These are phyloP conservation scores for Serrognathus titanus DNA, from an alignment of 2,888 invertebrate genomes.

Conservation along the genomic window DNA sequence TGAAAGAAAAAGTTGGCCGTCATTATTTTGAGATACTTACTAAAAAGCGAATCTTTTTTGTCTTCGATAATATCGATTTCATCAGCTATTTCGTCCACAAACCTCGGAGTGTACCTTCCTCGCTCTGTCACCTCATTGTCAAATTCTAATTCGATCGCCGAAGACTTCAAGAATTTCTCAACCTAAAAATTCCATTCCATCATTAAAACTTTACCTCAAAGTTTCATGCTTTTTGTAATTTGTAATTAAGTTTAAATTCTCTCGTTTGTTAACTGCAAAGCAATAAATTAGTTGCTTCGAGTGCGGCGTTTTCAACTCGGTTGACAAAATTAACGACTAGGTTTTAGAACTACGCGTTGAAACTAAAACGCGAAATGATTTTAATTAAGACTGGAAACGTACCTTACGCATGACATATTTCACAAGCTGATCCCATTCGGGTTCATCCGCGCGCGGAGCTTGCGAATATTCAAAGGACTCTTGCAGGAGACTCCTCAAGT, in stretches of 20 bases:
- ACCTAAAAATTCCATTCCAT: conserved; percentile 35
- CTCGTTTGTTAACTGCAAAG: no score
- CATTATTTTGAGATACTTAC: conserved; percentile 58
- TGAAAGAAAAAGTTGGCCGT: no score
- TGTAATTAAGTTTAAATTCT: no score
- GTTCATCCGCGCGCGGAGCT: conserved; percentile 67
- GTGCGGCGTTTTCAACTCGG: no score
- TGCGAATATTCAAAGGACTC: conserved; percentile 73
- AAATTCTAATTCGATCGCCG: conserved; percentile 70
- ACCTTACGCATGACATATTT: conserved; percentile 75
- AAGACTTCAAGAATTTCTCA: conserved; percentile 71
- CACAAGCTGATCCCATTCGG: conserved; percentile 77
- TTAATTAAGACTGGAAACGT: conserved; percentile 1
- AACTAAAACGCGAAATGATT: not conserved
- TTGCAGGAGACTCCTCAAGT: conserved; percentile 64
- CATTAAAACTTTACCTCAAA: not conserved
- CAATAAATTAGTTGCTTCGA: no score
- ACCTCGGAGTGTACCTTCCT: conserved; percentile 74
- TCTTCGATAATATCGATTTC: conserved; percentile 81
- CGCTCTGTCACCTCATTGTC: conserved; percentile 73
- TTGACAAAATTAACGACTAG: not conserved
- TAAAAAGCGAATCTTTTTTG: conserved; percentile 74
- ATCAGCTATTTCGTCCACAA: conserved; percentile 78
- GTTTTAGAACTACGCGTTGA: not conserved
- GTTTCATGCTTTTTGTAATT: not conserved